phyloP scores from a whole-genome alignment of 2,113 vertebrate genomes.

The Raja brachyura region DNA sequence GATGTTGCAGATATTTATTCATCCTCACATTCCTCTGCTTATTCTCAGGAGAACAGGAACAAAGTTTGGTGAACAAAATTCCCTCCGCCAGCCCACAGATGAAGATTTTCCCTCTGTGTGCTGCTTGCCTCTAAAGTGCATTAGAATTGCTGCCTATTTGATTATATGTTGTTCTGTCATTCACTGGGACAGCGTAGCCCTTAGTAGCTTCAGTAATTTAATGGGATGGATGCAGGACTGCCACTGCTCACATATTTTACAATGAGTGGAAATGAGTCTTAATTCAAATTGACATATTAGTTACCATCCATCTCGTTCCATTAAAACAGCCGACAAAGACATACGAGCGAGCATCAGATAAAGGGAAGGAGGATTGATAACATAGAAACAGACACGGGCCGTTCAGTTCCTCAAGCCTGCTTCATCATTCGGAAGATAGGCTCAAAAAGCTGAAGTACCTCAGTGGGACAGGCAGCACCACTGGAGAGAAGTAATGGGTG shows the following conservation, averaged over 20 bases:
- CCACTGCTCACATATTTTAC: not conserved
- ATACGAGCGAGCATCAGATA: not conserved
- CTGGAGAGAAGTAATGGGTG: too few relatives aligned
- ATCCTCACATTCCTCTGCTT: not conserved
- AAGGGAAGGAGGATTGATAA: not conserved
- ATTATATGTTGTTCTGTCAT: not conserved
- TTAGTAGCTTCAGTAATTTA: not conserved
- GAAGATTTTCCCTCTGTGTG: not conserved
- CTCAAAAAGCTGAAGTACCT: too few relatives aligned
- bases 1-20: not conserved
- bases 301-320: not conserved
- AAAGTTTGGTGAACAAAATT: not conserved
- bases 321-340: not conserved
- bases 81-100: not conserved
- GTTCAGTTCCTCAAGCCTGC: not conserved
- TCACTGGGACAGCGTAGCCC: not conserved
- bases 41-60: too few relatives aligned
- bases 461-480: too few relatives aligned
- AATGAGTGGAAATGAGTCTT: not conserved
- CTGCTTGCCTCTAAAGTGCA: not conserved
- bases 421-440: not conserved
- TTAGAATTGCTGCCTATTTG: not conserved
- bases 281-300: slow-evolving; percentile 3
- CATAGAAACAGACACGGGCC: not conserved
- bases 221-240: not conserved